Evolutionary conservation across 2,113 vertebrate species (phyloP).

Genomic region (Psettodes erumei): DNA sequence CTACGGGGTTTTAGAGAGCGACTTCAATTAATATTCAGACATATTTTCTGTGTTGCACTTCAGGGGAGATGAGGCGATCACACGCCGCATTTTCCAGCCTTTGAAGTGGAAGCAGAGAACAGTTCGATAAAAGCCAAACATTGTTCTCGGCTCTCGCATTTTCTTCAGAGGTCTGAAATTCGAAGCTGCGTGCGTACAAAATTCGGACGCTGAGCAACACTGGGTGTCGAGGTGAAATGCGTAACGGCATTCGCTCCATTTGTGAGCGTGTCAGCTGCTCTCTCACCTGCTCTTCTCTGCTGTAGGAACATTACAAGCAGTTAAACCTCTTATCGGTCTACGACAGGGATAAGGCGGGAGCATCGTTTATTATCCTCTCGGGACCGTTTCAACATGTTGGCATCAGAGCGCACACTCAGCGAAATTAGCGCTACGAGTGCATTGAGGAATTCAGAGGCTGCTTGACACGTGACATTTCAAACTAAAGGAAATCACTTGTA

Average conservation of each 20-base stretch:
- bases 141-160: neutral
- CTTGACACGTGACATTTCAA: slow-evolving; percentile 30
- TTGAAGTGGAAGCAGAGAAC: slow-evolving; percentile 7
- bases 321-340: slow-evolving; percentile 5
- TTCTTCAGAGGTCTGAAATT: neutral
- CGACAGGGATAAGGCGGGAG: neutral
- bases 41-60: slow-evolving; percentile 27
- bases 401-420: too few relatives aligned
- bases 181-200: neutral
- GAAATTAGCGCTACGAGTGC: neutral
- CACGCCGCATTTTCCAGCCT: neutral
- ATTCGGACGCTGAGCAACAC: neutral
- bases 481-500: slow-evolving; percentile 3
- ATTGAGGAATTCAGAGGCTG: neutral
- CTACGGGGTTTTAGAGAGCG: neutral
- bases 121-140: slow-evolving; percentile 6
- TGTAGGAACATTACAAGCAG: neutral
- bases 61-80: slow-evolving; percentile 13
- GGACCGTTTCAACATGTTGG: slow-evolving; percentile 27
- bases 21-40: slow-evolving; percentile 33
- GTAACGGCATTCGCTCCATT: too few relatives aligned
- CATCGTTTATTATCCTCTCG: slow-evolving; percentile 21
- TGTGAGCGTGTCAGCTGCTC: neutral
- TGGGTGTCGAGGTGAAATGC: neutral
- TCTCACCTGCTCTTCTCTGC: slow-evolving; percentile 9